phyloP scores from a whole-genome alignment of 2,797 vertebrate species.

The Sebastes vulpes region DNA sequence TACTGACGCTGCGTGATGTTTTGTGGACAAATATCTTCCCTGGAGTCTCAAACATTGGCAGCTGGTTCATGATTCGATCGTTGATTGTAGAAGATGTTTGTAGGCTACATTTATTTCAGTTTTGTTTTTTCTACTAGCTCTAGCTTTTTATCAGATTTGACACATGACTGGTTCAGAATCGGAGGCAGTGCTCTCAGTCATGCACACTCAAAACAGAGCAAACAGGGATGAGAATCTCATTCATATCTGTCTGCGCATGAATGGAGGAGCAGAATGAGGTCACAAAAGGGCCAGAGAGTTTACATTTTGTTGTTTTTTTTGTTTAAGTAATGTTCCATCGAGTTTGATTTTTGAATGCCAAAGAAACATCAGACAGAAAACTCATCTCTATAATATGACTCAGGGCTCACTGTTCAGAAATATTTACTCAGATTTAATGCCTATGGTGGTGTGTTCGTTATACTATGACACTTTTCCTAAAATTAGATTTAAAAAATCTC shows the following conservation, averaged over 20 bases:
- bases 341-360: background rate
- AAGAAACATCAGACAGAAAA: background rate
- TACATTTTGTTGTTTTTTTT: background rate
- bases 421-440: no score
- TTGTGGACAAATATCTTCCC: background rate
- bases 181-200: conserved; percentile 42
- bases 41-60: background rate
- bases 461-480: no score
- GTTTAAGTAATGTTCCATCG: background rate
- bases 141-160: conserved; percentile 45
- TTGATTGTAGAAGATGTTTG: background rate
- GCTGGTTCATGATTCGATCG: background rate
- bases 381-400: background rate
- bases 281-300: conserved; percentile 1
- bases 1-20: background rate
- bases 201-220: conserved; percentile 47
- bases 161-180: conserved; percentile 61
- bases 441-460: no score
- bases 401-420: background rate
- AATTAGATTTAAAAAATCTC: no score
- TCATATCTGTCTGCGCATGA: conserved; percentile 34
- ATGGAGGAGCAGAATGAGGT: conserved; percentile 22
- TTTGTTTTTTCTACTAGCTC: background rate
- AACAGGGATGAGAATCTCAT: conserved; percentile 20
- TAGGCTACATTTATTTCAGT: background rate